Evolutionary conservation across 2,113 vertebrate genomes (phyloP), one percentile per base, ranked within the genome.

Genomic region (Notiomystis cincta): DNA sequence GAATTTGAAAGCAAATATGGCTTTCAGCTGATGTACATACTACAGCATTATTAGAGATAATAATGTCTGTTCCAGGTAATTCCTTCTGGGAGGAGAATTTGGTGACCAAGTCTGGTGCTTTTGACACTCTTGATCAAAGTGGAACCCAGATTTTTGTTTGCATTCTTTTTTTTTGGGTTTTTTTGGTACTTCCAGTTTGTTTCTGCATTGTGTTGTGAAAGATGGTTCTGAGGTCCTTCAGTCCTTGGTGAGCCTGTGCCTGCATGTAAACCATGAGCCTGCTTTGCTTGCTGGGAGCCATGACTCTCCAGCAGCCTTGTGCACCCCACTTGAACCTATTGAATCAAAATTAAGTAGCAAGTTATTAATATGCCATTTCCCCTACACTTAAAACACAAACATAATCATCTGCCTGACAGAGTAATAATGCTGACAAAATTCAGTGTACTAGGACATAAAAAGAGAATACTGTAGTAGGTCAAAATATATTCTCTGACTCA

Each of bases 211-310:
- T 47, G 24, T 22, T 61, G 16, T 21, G n/a, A 57, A 67, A 40
- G 6, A n/a, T 35, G 31, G 28, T 42, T 40, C 38, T 42, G 6
- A 3, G 8, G 10, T 33, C 33, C 7, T 2, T 40, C 7, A 4
- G 30, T 45, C 30, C 48, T 25, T 9, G 40, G 35, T 37, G 42
- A 84, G 40, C 20, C 40, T 20, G 5, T 66, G 22, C 15, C 33
- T 57, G 27, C 0, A 0, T 21, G 31, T 30, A 35, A 65, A 45
- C 28, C 0, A 0, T n/a, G 40, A 62, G 13, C 4, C 0, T 47
- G 31, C 8, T 81, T 64, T 64, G 31, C 8, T 81, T 64, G 60
- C 31, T 53, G 42, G 50, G 19, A 66, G 25, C 15, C 22, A 4
- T 3, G 15, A 1, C 13, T 40, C 22, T 44, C 17, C 62, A n/a